Evolutionary conservation across 2,797 vertebrate genomes (phyloP).

Genomic region (Paratrypauchen microcephalus): DNA sequence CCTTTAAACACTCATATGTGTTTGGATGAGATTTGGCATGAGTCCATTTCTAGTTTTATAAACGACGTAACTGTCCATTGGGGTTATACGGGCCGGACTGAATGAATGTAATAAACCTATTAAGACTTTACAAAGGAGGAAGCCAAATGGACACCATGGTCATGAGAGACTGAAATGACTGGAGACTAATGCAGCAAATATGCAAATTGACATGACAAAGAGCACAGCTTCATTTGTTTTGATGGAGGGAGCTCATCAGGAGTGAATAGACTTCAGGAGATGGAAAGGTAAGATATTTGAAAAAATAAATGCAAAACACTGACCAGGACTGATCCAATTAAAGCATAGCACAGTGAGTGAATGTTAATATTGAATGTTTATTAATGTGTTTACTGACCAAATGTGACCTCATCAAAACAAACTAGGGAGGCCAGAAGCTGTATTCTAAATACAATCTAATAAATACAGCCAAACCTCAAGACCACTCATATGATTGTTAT

Average conservation of each 20-base stretch:
- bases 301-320: constrained; percentile 64
- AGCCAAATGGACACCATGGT: constrained; percentile 54
- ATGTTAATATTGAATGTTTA: constrained; percentile 71
- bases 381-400: constrained; percentile 70
- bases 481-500: not conserved
- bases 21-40: constrained; percentile 41
- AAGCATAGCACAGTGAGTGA: constrained; percentile 63
- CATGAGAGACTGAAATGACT: constrained; percentile 46
- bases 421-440: constrained; percentile 38
- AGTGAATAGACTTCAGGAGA: constrained; percentile 39
- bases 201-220: constrained; percentile 67
- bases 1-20: constrained; percentile 27
- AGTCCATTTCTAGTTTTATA: constrained; percentile 50
- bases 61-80: constrained; percentile 56
- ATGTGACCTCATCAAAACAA: constrained; percentile 41
- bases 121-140: constrained; percentile 52
- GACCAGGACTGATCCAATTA: constrained; percentile 72
- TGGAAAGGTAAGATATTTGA: constrained; percentile 55
- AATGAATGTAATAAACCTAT: constrained; percentile 59
- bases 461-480: not conserved
- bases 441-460: not conserved
- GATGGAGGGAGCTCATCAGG: constrained; percentile 46
- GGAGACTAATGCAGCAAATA: constrained; percentile 60
- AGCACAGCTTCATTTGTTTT: constrained; percentile 59
- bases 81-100: constrained; percentile 52